These are phyloP conservation scores for Meloidogyne exigua DNA, from an alignment of 1,140 invertebrate genomes.

Conservation along the genomic window DNA sequence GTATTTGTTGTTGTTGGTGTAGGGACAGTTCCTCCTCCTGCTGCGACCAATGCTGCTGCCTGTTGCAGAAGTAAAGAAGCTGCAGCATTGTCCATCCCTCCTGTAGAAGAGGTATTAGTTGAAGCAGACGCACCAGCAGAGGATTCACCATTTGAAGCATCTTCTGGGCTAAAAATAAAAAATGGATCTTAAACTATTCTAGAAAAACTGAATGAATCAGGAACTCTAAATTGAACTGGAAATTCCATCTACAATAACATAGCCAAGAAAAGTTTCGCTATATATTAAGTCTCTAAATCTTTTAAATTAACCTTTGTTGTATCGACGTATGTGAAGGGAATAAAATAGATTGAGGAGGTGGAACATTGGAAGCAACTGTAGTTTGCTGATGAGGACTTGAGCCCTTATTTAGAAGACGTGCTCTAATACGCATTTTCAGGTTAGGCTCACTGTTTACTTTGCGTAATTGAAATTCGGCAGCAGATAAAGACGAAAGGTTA, in stretches of 20 bases:
- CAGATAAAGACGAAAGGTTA: constrained; percentile 15
- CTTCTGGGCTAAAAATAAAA: constrained; percentile 46
- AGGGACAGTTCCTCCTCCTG: constrained; percentile 10
- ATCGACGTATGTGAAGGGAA: not conserved
- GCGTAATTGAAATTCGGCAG: constrained; percentile 57
- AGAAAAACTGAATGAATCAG: too few species aligned
- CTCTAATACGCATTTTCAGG: constrained; percentile 59
- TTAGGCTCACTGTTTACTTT: constrained; percentile 63
- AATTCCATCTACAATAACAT: too few species aligned
- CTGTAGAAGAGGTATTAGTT: not conserved
- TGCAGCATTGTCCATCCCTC: not conserved
- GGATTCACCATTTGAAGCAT: constrained; percentile 40
- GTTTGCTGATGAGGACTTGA: constrained; percentile 32
- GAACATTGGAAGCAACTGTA: not conserved
- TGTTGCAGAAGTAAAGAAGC: constrained; percentile 10
- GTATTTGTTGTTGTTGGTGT: constrained; percentile 33
- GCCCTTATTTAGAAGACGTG: constrained; percentile 59
- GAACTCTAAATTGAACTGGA: too few species aligned
- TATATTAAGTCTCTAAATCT: not conserved
- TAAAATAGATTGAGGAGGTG: not conserved
- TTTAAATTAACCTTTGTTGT: constrained; percentile 7
- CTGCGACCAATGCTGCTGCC: constrained; percentile 24
- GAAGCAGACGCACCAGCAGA: constrained; percentile 14
- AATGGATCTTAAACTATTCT: too few species aligned
- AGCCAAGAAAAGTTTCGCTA: too few species aligned